phyloP scores from a whole-genome alignment of 2,888 invertebrate genomes.

The Epirrhoe tristata region DNA sequence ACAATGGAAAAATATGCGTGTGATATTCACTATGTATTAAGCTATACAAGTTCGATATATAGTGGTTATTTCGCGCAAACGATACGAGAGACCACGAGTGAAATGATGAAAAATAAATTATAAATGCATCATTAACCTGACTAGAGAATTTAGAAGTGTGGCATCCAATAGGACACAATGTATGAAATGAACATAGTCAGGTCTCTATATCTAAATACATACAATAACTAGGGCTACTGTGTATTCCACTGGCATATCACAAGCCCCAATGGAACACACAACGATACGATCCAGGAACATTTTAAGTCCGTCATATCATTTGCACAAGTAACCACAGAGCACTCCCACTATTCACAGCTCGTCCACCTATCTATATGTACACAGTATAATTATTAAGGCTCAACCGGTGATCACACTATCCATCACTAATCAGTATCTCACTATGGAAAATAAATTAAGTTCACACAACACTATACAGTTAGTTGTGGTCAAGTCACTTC shows the following conservation, averaged over 20 bases:
- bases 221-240: conserved; percentile 7
- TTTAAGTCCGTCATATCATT: conserved; percentile 67
- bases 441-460: conserved; percentile 40
- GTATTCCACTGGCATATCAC: conserved; percentile 17
- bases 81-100: conserved; percentile 56
- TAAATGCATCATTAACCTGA: conserved; percentile 79
- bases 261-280: conserved; percentile 9
- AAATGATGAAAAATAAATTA: conserved; percentile 68
- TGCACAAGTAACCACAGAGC: conserved; percentile 61
- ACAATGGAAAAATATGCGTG: conserved; percentile 79
- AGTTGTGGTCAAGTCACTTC: conserved; percentile 43
- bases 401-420: conserved; percentile 59
- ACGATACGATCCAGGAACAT: conserved; percentile 31
- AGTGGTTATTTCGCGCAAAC: conserved; percentile 73
- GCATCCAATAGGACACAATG: conserved; percentile 31
- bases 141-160: conserved; percentile 76
- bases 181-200: conserved; percentile 50
- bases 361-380: conserved; percentile 75
- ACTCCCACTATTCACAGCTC: conserved; percentile 66
- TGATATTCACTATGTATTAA: conserved; percentile 65
- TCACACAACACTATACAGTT: conserved; percentile 31
- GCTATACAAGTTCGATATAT: conserved; percentile 65
- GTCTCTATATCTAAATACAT: conserved; percentile 32
- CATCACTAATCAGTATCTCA: conserved; percentile 47
- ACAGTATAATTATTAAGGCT: conserved; percentile 80